These are phyloP conservation scores for Pogonomyrmex barbatus DNA, from an alignment of 1,140 invertebrate species.

Conservation along the genomic window DNA sequence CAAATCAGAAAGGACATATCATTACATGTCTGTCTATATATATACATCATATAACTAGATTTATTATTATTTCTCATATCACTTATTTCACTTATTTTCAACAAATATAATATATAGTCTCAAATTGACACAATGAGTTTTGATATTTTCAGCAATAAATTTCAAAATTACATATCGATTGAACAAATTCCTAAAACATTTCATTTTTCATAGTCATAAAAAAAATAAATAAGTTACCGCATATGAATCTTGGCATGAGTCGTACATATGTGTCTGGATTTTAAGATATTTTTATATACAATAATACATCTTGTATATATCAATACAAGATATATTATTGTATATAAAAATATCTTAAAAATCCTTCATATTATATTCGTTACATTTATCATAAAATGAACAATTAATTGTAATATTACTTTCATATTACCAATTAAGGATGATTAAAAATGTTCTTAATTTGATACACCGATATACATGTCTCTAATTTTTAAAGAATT, in stretches of 20 bases:
- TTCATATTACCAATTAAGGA: background rate
- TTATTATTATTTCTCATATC: background rate
- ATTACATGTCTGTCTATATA: background rate
- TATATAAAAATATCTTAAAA: background rate
- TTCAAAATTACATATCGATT: background rate
- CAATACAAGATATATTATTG: too few relatives aligned
- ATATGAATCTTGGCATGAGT: constrained; percentile 7
- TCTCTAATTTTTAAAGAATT: background rate
- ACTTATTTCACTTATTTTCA: background rate
- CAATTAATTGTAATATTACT: background rate
- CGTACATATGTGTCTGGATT: too few relatives aligned
- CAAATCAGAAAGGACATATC: background rate
- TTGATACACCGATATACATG: background rate
- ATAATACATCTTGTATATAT: too few relatives aligned
- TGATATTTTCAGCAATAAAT: background rate
- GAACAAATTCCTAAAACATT: background rate
- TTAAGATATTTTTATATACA: too few relatives aligned
- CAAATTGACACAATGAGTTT: background rate
- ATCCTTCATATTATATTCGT: constrained; percentile 65
- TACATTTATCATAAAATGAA: constrained; percentile 71
- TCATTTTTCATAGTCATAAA: background rate
- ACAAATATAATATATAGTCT: too few relatives aligned
- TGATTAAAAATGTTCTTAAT: background rate
- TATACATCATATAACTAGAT: background rate
- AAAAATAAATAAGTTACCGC: background rate